Conservation (phyloP, 2,797 vertebrate genomes). For the Mus caroli region DNA sequence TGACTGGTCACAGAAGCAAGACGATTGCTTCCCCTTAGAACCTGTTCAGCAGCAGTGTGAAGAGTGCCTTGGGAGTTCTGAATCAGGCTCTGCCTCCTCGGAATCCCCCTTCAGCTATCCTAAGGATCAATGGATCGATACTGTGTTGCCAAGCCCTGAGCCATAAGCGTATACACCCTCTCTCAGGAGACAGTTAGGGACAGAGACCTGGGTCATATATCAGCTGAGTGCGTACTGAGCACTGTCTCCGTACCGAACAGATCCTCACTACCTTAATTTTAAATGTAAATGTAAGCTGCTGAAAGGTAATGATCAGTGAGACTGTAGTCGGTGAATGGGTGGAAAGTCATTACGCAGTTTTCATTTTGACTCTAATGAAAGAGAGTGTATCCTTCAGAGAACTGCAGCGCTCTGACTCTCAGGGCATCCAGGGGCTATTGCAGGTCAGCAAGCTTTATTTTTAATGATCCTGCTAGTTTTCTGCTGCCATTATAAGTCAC, state of each 20-base stretch:
- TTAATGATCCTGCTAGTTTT: constrained; percentile 79
- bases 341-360: constrained; percentile 70
- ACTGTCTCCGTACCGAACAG: constrained; percentile 49
- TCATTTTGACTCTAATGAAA: constrained; percentile 71
- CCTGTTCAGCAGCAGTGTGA: background rate
- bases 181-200: background rate
- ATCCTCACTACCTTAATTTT: constrained; percentile 68
- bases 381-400: constrained; percentile 66
- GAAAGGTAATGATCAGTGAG: constrained; percentile 78
- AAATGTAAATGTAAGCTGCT: constrained; percentile 75
- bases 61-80: background rate
- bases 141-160: background rate
- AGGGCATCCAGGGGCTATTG: constrained; percentile 67
- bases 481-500: constrained; percentile 71
- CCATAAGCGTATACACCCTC: background rate
- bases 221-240: constrained; percentile 40
- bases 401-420: constrained; percentile 50
- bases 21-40: background rate
- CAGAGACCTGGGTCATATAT: background rate
- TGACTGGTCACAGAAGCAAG: background rate
- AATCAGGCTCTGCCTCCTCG: background rate
- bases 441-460: constrained; percentile 78
- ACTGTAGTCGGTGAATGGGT: constrained; percentile 64
- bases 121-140: background rate
- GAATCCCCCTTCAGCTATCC: background rate